Percentiles rank a stretch among this genome's conserved stretches.
phyloP scores from a whole-genome alignment of 2,888 invertebrate species.

The Andrena hattorfiana region DNA sequence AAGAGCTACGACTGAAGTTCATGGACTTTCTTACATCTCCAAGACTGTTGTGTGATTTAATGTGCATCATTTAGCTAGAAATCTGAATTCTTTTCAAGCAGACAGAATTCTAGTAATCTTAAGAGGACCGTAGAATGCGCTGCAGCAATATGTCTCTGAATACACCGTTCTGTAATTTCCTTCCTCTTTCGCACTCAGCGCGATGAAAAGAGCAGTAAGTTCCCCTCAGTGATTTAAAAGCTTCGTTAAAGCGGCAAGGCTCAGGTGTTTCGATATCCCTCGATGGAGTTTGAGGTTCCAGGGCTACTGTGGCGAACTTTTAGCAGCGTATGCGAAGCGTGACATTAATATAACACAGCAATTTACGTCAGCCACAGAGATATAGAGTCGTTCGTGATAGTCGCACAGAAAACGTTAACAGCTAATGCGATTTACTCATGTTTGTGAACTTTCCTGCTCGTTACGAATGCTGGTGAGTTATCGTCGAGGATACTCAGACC shows the following conservation, averaged over 20 bases:
- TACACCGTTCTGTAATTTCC: too few species aligned
- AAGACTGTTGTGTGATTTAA: too few species aligned
- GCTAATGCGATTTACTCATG: neutral
- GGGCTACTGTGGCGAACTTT: neutral
- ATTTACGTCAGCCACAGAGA: conserved; percentile 15
- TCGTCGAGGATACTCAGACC: neutral
- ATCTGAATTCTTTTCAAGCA: too few species aligned
- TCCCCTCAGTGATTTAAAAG: neutral
- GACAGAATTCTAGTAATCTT: too few species aligned
- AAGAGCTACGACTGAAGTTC: too few species aligned
- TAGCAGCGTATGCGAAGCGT: neutral
- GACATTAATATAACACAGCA: conserved; percentile 25
- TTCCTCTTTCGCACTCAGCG: neutral
- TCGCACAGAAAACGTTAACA: neutral
- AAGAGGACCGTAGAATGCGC: neutral
- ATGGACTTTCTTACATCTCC: too few species aligned
- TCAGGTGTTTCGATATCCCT: neutral
- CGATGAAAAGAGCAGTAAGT: neutral
- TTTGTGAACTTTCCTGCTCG: neutral
- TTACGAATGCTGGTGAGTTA: neutral
- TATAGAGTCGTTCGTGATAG: neutral
- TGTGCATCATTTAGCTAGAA: too few species aligned
- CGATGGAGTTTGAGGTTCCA: neutral
- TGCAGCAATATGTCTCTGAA: too few species aligned
- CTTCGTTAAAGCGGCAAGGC: neutral